These are phyloP conservation scores for Lasioglossum figueresi DNA, from an alignment of 2,888 invertebrate species.

Conservation along the genomic window DNA sequence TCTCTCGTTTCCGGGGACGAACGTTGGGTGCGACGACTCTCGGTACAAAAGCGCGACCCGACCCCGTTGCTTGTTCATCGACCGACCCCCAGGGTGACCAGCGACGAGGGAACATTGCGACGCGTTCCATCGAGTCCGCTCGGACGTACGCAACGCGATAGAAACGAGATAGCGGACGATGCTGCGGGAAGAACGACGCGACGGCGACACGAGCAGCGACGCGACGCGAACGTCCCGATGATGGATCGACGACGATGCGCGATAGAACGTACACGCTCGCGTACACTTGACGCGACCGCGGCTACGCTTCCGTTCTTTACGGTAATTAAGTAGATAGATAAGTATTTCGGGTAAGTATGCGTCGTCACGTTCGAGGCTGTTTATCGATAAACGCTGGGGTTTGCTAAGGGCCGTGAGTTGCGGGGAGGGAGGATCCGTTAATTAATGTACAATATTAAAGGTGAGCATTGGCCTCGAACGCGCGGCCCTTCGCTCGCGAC, in stretches of 20 bases:
- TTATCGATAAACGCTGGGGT: neutral
- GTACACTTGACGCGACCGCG: conserved; percentile 20
- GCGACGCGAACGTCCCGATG: neutral
- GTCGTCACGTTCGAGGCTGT: conserved; percentile 53
- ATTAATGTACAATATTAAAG: conserved; percentile 22
- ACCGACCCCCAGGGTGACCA: neutral
- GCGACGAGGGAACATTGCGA: neutral
- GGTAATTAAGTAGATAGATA: conserved; percentile 66
- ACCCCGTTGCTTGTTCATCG: neutral
- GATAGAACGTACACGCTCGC: neutral
- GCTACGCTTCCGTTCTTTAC: conserved; percentile 52
- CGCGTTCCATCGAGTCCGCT: neutral
- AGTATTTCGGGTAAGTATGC: conserved; percentile 60
- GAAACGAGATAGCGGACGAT: neutral
- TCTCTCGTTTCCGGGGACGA: neutral
- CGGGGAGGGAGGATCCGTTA: neutral
- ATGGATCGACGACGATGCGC: conserved; percentile 20
- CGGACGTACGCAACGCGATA: neutral
- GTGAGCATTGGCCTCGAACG: conserved; percentile 49
- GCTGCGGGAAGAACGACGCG: neutral
- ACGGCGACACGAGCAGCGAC: neutral
- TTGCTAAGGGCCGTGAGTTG: neutral
- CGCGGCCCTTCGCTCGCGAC: conserved; percentile 62
- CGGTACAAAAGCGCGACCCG: neutral
- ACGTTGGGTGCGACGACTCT: neutral